Evolutionary conservation across 2,888 invertebrate species (phyloP), one percentile per base, ranked within the genome.

Genomic region (Ferrisia virgata): DNA sequence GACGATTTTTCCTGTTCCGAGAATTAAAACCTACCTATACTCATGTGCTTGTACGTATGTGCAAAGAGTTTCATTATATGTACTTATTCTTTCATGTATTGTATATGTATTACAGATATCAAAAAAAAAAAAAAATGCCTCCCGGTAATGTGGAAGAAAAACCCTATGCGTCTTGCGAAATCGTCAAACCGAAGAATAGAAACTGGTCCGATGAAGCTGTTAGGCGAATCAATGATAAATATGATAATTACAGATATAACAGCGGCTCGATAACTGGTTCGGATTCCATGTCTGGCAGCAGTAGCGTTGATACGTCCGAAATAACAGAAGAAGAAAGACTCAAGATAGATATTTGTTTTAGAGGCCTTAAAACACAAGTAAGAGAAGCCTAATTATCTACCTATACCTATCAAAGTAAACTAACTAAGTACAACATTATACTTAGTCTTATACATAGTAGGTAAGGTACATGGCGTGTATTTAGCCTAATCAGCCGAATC

Each of bases 301-400:
- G 85, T 43, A 85, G 85, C 36, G 85, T 85, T 81, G 85, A 85
- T 36, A 85, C 85, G 6, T 85, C 85, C 64, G 88, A 89, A 85
- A 90, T 93, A 79, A 91, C 92, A 9, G 92, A 93, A 82, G 88
- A 90, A 85, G 93, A 94, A 87, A 90, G 93, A 82, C 91, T 91
- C 47, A 93, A 93, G 88, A 91, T 94, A 85, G 94, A 94, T 88
- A 91, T 92, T 84, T 93, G 93, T 88, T 93, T 93, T 87, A 91
- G 92, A 85, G 94, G 94, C 82, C 90, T 94, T 85, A 94, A 94
- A 88, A 94, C 95, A 0, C 93, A 93, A 88, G 92, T 91, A 87
- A 87, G 86, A n/a, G n/a, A n/a, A n/a, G n/a, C n/a, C n/a, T n/a
- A n/a, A n/a, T n/a, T n/a, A n/a, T n/a, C n/a, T n/a, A n/a, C n/a